Evolutionary conservation across 2,888 invertebrate genomes (phyloP), one percentile per base, ranked within the genome.

Genomic region (Tinea semifulvella): DNA sequence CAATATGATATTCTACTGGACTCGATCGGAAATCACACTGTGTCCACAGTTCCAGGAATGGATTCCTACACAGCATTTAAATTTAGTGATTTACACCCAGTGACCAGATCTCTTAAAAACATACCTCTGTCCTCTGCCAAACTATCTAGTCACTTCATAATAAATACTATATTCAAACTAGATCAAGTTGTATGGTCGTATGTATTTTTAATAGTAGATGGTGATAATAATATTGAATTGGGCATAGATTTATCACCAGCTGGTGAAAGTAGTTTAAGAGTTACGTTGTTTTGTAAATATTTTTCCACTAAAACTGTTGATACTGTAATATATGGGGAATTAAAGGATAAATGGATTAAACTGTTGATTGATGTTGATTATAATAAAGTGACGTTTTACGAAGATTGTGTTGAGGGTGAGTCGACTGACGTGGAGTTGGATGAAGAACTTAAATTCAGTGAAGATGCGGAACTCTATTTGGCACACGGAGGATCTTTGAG

Each of bases 201-300:
- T 42, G 38, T 74, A 3, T 74, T 77, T 50, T 60, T 65, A 1
- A 59, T 76, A 45, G 53, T 54, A 17, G 53, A 63, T 47, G 42
- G 50, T 2, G 44, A 49, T 1, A 43, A 42, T 0, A 43, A 43
- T 0, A 44, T 47, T 1, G 55, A 60, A 20, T 31, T 73, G 3
- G 56, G 54, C 4, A 10, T 74, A 2, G 61, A 61, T 42, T 51
- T 72, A 2, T 48, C 49, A 1, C 49, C 51, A 4, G 49, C 40
- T 2, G 48, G 44, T 1, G 11, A 5, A 1, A 19, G 51, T 3
- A 4, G 45, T 0, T 48, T 53, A 3, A 57, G 53, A 47, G 44
- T 67, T 2, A 45, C 36, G 4, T 6, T 65, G 1, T 26, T 50
- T 8, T 47, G 51, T 26, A 43, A 42, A 7, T 43, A 25, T 31